Conservation (phyloP, 2,888 invertebrate species). For the Erebia palarica region DNA sequence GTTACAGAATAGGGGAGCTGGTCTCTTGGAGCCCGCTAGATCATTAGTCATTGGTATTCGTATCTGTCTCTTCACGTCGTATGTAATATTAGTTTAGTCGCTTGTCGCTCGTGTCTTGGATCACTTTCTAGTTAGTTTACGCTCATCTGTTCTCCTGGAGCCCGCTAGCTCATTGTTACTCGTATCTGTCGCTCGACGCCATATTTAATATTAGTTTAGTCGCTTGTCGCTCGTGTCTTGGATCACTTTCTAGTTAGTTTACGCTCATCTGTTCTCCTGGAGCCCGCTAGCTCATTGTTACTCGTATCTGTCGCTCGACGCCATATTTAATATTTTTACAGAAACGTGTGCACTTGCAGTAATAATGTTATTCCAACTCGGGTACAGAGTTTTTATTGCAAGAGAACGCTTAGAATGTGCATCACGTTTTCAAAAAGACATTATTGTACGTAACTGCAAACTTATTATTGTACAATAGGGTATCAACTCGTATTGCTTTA, state of each 20-base stretch:
- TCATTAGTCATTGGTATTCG: neutral
- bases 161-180: conserved; percentile 6
- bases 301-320: neutral
- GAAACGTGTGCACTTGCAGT: conserved; percentile 13
- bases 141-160: conserved; percentile 4
- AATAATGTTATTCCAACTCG: neutral
- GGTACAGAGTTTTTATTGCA: neutral
- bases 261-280: conserved; percentile 6
- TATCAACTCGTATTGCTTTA: too few species aligned
- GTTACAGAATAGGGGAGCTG: too few species aligned
- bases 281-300: conserved; percentile 5
- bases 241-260: conserved; percentile 8
- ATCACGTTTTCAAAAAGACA: too few species aligned
- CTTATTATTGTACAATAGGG: too few species aligned
- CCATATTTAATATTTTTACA: conserved; percentile 11
- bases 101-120: neutral
- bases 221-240: neutral
- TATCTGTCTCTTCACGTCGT: too few species aligned
- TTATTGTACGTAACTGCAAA: too few species aligned
- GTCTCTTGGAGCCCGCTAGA: neutral
- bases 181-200: neutral
- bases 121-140: conserved; percentile 8
- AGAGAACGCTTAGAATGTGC: neutral
- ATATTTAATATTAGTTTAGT: neutral
- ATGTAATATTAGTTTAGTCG: too few species aligned